These are phyloP conservation scores for Nothobranchius kuhntae DNA, from an alignment of 2,113 vertebrate species.

Conservation along the genomic window DNA sequence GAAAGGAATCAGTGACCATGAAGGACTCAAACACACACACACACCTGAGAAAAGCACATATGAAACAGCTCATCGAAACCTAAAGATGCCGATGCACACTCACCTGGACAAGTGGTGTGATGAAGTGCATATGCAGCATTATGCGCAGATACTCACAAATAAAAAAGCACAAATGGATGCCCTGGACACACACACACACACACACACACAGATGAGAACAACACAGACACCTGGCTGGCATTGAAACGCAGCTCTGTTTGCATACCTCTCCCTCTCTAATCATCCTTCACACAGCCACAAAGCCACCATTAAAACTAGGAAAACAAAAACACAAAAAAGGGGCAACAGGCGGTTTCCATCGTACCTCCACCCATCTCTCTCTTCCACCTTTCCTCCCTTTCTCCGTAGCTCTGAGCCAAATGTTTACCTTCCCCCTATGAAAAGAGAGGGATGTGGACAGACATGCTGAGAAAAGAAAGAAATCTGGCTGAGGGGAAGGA, in stretches of 20 bases:
- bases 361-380: slow-evolving; percentile 50
- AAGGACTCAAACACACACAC: slow-evolving; percentile 35
- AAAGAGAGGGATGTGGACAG: slow-evolving; percentile 73
- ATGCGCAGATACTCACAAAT: slow-evolving; percentile 5
- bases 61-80: slow-evolving; percentile 13
- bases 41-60: slow-evolving; percentile 13
- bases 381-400: slow-evolving; percentile 43
- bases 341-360: slow-evolving; percentile 65
- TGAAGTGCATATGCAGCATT: slow-evolving; percentile 18
- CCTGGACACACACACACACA: slow-evolving; percentile 11
- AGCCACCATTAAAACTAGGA: slow-evolving; percentile 67
- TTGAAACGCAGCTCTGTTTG: slow-evolving; percentile 68
- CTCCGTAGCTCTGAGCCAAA: slow-evolving; percentile 47
- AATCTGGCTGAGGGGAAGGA: slow-evolving; percentile 80
- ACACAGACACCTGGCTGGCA: slow-evolving; percentile 73
- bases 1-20: slow-evolving; percentile 73
- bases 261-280: slow-evolving; percentile 65
- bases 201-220: slow-evolving; percentile 40
- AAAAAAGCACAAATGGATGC: slow-evolving; percentile 25
- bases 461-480: slow-evolving; percentile 75
- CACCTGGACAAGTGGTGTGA: slow-evolving; percentile 13
- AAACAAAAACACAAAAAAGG: slow-evolving; percentile 70
- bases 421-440: slow-evolving; percentile 70
- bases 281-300: slow-evolving; percentile 70
- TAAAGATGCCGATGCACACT: background rate